Evolutionary conservation across 2,113 vertebrate genomes (phyloP).

Genomic region (Acrocephalus kingi): DNA sequence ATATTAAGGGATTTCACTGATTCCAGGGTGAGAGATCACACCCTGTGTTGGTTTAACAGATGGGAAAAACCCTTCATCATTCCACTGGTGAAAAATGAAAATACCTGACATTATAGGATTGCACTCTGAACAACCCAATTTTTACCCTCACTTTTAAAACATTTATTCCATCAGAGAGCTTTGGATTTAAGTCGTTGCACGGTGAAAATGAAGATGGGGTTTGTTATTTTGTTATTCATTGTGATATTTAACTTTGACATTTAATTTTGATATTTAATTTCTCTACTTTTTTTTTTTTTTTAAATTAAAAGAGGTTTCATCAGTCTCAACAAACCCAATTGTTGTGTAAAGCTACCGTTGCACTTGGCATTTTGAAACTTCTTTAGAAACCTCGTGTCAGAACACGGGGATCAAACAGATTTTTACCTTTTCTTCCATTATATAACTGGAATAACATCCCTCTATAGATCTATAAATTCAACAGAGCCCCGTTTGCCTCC

Average conservation of each 20-base stretch:
- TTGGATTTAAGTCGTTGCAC: not conserved
- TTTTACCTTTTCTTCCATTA: not conserved
- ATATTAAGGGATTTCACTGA: not conserved
- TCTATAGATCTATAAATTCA: not conserved
- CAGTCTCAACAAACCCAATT: not conserved
- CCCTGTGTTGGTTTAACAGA: not conserved
- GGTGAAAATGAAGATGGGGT: not conserved
- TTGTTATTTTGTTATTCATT: not conserved
- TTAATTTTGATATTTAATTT: not conserved
- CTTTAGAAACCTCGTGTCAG: rapidly evolving
- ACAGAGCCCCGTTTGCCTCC: not conserved
- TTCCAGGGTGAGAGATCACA: not conserved
- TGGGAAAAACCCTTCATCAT: not conserved
- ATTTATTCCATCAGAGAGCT: not conserved
- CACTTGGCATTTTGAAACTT: not conserved
- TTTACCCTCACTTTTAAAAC: not conserved
- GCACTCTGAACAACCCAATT: not conserved
- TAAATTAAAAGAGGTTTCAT: no score
- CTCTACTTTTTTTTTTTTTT: rapidly evolving
- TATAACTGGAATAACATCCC: not conserved
- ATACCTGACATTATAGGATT: not conserved
- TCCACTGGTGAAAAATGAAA: not conserved
- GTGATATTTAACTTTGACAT: not conserved
- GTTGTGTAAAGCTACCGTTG: not conserved
- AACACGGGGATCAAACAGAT: not conserved